Conservation (phyloP, 2,888 invertebrate genomes). For the Cheilosia vulpina region DNA sequence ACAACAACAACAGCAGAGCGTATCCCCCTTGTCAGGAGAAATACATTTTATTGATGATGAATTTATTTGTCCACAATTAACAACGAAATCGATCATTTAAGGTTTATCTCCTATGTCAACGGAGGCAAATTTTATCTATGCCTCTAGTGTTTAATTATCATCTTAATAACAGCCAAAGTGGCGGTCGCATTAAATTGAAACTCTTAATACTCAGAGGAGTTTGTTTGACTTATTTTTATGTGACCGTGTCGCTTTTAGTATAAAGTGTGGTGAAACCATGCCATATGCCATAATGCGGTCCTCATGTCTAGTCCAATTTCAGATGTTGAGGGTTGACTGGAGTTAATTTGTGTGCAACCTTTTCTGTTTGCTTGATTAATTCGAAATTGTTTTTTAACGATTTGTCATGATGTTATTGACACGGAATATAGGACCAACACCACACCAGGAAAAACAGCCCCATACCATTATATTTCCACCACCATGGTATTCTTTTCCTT, state of each 20-base stretch:
- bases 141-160: constrained; percentile 52
- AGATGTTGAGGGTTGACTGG: constrained; percentile 40
- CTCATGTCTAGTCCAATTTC: constrained; percentile 25
- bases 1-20: not conserved
- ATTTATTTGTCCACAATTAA: constrained; percentile 66
- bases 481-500: no score
- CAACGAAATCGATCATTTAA: constrained; percentile 51
- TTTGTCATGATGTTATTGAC: no score
- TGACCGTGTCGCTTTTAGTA: constrained; percentile 24
- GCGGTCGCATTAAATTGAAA: constrained; percentile 12
- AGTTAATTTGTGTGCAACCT: constrained; percentile 40
- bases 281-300: constrained; percentile 4
- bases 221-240: constrained; percentile 40
- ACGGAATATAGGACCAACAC: no score
- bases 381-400: constrained; percentile 30
- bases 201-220: not conserved
- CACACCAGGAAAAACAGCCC: no score
- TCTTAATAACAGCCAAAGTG: not conserved
- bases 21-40: constrained; percentile 3
- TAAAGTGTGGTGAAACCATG: not conserved
- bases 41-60: constrained; percentile 60
- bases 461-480: no score
- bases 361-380: constrained; percentile 37
- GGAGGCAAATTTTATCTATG: constrained; percentile 7
- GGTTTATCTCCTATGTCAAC: constrained; percentile 59